Evolutionary conservation across 2,113 vertebrate genomes (phyloP).

Genomic region (Campylorhamphus procurvoides): DNA sequence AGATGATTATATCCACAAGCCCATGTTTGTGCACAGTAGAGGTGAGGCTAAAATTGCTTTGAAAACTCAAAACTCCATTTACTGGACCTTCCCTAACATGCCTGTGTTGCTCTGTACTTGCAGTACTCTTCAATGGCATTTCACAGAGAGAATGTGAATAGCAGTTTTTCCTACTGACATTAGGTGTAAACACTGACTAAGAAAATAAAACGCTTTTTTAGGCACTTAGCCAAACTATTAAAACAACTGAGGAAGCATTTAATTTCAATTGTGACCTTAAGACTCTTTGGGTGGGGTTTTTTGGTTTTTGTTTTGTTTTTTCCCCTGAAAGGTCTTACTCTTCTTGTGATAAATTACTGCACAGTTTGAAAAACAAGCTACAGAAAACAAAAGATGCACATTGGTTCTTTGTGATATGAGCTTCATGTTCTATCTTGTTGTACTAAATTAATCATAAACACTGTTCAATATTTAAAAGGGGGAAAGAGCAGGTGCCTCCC

Average conservation of each 20-base stretch:
- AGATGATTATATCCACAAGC: neutral
- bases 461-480: neutral
- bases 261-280: neutral
- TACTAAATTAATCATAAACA: slow-evolving; percentile 21
- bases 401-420: neutral
- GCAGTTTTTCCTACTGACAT: neutral
- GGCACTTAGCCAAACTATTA: neutral
- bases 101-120: neutral
- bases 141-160: neutral
- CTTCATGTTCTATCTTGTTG: neutral
- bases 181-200: neutral
- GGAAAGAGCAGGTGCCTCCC: neutral
- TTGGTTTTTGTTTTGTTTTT: neutral
- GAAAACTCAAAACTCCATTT: neutral
- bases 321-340: neutral
- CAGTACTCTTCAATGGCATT: neutral
- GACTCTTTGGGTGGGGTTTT: neutral
- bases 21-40: neutral
- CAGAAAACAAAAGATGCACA: neutral
- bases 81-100: neutral
- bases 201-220: slow-evolving; percentile 7
- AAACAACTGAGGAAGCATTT: neutral
- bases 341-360: neutral
- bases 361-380: neutral
- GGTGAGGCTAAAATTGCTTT: neutral